Evolutionary conservation across 2,888 invertebrate species (phyloP).

Genomic region (Ptilodon capucinus): DNA sequence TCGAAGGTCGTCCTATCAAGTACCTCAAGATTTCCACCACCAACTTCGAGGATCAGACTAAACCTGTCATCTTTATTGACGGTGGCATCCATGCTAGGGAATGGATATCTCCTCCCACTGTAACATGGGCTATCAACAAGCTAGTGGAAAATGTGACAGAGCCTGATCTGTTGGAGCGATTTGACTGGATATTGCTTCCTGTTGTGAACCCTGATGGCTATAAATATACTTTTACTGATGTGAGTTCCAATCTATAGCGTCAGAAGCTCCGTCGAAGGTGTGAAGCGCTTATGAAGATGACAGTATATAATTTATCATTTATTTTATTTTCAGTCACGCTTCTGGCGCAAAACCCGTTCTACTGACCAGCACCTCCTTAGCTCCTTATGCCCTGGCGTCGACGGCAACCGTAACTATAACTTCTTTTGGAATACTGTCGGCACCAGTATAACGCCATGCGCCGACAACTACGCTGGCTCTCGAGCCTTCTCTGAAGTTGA

Average conservation of each 20-base stretch:
- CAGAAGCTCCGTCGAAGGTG: no score
- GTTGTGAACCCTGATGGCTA: slow-evolving; percentile 89
- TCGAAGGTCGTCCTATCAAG: slow-evolving; percentile 80
- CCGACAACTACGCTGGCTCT: slow-evolving; percentile 83
- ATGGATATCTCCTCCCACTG: slow-evolving; percentile 87
- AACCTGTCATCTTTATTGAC: slow-evolving; percentile 84
- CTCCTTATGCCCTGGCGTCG: slow-evolving; percentile 84
- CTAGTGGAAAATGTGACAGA: slow-evolving; percentile 83
- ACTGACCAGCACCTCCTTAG: slow-evolving; percentile 49
- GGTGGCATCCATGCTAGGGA: slow-evolving; percentile 86
- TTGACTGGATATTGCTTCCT: slow-evolving; percentile 87
- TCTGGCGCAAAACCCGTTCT: slow-evolving; percentile 88
- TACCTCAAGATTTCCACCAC: slow-evolving; percentile 83
- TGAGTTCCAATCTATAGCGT: no score
- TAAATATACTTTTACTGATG: slow-evolving; percentile 74
- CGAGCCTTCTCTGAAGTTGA: slow-evolving; percentile 86
- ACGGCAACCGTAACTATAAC: slow-evolving; percentile 90
- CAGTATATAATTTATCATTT: neutral
- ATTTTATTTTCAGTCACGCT: slow-evolving; percentile 67
- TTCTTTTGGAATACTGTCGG: slow-evolving; percentile 86
- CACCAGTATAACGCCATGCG: slow-evolving; percentile 79
- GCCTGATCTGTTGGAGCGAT: slow-evolving; percentile 77
- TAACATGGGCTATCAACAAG: slow-evolving; percentile 85
- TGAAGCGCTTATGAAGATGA: neutral
- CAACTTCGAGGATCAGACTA: slow-evolving; percentile 60